phyloP scores from a whole-genome alignment of 2,797 vertebrate species.

The Sebastiscus albofasciatus region DNA sequence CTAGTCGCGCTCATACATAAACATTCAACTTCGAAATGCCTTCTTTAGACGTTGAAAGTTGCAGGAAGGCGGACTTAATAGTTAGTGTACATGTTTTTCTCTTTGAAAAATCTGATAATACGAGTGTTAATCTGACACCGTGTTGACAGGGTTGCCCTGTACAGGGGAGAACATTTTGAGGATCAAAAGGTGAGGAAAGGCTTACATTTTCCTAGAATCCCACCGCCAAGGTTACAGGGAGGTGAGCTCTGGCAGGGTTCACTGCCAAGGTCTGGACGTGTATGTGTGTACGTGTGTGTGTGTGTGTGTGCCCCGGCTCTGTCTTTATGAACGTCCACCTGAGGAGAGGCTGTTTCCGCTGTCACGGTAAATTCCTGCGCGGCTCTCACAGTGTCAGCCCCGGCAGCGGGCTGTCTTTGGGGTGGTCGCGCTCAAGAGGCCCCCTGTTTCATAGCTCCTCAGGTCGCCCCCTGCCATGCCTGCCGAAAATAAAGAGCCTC shows the following conservation, averaged over 20 bases:
- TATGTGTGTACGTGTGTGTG: conserved; percentile 26
- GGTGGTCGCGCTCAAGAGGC: conserved; percentile 73
- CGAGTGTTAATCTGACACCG: conserved; percentile 57
- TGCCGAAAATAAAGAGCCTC: conserved; percentile 73
- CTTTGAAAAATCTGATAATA: conserved; percentile 51
- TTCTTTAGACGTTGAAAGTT: conserved; percentile 21
- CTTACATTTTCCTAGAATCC: conserved; percentile 63
- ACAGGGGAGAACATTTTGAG: conserved; percentile 55
- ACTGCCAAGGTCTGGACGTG: conserved; percentile 60
- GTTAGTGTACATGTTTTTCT: conserved; percentile 7
- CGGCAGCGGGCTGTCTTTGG: conserved; percentile 63
- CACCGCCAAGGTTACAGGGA: conserved; percentile 66
- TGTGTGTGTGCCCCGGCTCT: conserved; percentile 17
- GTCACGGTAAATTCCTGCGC: conserved; percentile 78
- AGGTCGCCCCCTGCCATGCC: conserved; percentile 58
- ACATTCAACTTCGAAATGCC: conserved; percentile 43
- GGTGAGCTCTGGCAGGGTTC: conserved; percentile 72
- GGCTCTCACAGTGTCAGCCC: conserved; percentile 68
- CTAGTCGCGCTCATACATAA: conserved; percentile 53
- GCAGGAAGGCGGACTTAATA: conserved; percentile 21
- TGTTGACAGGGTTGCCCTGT: conserved; percentile 54
- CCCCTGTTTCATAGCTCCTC: conserved; percentile 66
- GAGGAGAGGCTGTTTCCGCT: conserved; percentile 78
- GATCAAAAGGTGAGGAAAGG: conserved; percentile 73
- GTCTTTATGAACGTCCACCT: conserved; percentile 73